phyloP scores from a whole-genome alignment of 2,113 vertebrate genomes.

The Mola mola region DNA sequence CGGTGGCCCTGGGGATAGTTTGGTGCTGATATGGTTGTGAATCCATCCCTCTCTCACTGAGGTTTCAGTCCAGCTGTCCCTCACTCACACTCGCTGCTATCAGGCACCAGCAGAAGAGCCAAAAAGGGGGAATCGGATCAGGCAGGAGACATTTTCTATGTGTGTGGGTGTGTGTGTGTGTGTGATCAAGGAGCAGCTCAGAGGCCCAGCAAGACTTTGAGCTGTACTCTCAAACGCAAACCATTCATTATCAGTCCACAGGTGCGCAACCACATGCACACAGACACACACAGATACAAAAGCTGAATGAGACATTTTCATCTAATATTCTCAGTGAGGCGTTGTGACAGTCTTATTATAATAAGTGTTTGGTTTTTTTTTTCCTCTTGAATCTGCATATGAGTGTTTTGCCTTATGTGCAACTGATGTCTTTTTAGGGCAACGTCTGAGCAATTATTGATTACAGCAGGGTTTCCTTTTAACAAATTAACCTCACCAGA shows the following conservation, averaged over 20 bases:
- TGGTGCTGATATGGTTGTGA: slow-evolving; percentile 8
- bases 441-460: slow-evolving; percentile 16
- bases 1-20: slow-evolving; percentile 17
- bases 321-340: slow-evolving; percentile 45
- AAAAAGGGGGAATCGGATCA: slow-evolving; percentile 7
- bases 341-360: slow-evolving; percentile 12
- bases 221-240: slow-evolving; percentile 37
- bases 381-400: slow-evolving; percentile 27
- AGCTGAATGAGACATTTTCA: slow-evolving; percentile 36
- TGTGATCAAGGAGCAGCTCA: slow-evolving; percentile 48
- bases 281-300: slow-evolving; percentile 4
- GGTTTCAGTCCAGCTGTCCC: slow-evolving; percentile 45
- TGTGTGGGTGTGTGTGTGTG: slow-evolving; percentile 5
- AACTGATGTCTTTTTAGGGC: slow-evolving; percentile 13
- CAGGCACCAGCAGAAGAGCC: slow-evolving; percentile 18
- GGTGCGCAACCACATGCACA: slow-evolving; percentile 27
- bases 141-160: slow-evolving; percentile 5
- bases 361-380: slow-evolving; percentile 14
- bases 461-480: slow-evolving; percentile 2
- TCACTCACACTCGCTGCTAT: slow-evolving; percentile 24
- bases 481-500: too few relatives aligned
- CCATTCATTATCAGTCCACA: slow-evolving; percentile 57
- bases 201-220: slow-evolving; percentile 59
- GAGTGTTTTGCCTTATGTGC: not conserved
- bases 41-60: slow-evolving; percentile 52